Base-by-base conservation (phyloP, 2,888 invertebrate species). In the Pyrgus malvae region DNA sequence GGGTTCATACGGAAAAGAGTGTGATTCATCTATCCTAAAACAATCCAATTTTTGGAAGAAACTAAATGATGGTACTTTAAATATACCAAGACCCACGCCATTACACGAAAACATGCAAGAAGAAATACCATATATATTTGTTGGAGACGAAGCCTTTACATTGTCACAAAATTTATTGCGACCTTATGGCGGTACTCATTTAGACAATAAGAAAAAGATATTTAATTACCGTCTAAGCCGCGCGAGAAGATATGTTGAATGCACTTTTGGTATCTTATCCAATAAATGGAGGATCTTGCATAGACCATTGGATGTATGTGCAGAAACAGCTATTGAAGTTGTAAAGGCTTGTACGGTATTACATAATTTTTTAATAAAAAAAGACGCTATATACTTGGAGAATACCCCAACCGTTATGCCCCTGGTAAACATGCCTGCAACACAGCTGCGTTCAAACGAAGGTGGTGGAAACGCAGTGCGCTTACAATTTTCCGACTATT, bases 401-500 rank as follows among this genome's bases (percentile, higher is more conserved):
- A 57, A 57, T 51, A 23, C 23, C 23, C 23, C 23, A 23, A 23
- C 23, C 23, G 23, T 23, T 23, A 23, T 23, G 23, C 23, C 23
- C 23, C 23, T 23, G 23, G 23, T 23, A 23, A 23, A 23, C 23
- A 23, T 23, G 23, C 23, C 23, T 23, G 23, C 23, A 23, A 23
- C 23, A 23, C 23, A 23, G 23, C 23, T 23, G 57, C 55, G 58
- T 60, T 57, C 56, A 58, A 50, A 55, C 60, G 55, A 54, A 56
- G 41, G 57, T 56, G 56, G 59, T 59, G 61, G 57, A 48, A 61
- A 63, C 56, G 46, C 35, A 29, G 54, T 63, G 49, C 59, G 61
- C 23, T 23, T 23, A 23, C 57, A 58, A 55, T 63, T 63, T 49
- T 49, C 50, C 48, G 56, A 58, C 46, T 62, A 62, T 58, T 62